phyloP scores from a whole-genome alignment of 2,113 vertebrate species.

The Pelecanoides urinatrix region DNA sequence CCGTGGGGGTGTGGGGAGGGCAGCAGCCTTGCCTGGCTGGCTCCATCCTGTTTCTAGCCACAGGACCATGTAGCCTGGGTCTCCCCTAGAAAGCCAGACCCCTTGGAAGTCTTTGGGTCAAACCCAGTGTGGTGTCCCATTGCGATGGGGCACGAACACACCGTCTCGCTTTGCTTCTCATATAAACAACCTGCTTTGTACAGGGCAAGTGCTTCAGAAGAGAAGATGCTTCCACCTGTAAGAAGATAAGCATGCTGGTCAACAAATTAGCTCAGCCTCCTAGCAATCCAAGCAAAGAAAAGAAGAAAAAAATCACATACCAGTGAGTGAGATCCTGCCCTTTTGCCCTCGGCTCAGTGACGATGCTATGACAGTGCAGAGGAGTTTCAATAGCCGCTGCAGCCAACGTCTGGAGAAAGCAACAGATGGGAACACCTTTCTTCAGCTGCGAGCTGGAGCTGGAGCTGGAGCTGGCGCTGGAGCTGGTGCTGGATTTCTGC shows the following conservation, averaged over 20 bases:
- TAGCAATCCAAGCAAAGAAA: neutral
- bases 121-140: accelerated
- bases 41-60: neutral
- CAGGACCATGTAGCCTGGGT: accelerated
- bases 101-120: neutral
- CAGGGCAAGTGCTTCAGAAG: neutral
- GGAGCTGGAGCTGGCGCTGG: neutral
- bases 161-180: neutral
- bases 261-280: neutral
- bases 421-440: neutral
- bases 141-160: neutral
- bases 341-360: neutral
- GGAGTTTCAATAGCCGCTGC: neutral
- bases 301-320: neutral
- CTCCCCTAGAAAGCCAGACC: neutral
- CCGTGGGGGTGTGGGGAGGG: accelerated
- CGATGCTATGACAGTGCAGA: neutral
- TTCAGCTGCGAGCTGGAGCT: neutral
- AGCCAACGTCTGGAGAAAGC: neutral
- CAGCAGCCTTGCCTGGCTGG: neutral
- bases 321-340: neutral
- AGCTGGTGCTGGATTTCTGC: neutral
- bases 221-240: neutral
- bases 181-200: neutral
- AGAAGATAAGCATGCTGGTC: neutral